Evolutionary conservation across 2,797 vertebrate genomes (phyloP).

Genomic region (Platalea minor): DNA sequence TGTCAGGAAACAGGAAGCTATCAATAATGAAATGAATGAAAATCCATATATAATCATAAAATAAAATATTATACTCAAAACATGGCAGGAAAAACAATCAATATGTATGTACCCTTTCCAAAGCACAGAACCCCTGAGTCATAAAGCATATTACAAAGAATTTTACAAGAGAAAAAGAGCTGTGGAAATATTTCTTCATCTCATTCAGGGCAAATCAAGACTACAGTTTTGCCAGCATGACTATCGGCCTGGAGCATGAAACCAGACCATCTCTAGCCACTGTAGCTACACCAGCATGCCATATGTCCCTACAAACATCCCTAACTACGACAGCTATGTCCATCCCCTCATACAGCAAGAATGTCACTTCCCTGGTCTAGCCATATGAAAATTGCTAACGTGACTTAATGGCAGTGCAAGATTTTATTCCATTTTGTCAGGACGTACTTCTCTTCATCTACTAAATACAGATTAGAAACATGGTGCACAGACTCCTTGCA

Average conservation of each 20-base stretch:
- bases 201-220: not conserved
- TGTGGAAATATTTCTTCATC: not conserved
- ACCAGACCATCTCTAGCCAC: not conserved
- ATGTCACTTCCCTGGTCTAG: not conserved
- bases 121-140: not conserved
- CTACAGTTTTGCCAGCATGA: not conserved
- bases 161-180: not conserved
- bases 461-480: not conserved
- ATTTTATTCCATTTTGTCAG: not conserved
- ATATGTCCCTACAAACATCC: not conserved
- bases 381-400: not conserved
- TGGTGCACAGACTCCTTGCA: not conserved
- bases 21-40: constrained; percentile 12
- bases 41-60: not conserved
- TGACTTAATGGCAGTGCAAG: not conserved
- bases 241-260: not conserved
- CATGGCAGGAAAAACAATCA: not conserved
- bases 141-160: not conserved
- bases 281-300: not conserved
- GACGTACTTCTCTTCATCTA: not conserved
- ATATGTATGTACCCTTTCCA: not conserved
- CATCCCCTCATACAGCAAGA: not conserved
- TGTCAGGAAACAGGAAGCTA: not conserved
- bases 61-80: not conserved
- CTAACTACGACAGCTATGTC: not conserved